phyloP scores from a whole-genome alignment of 2,797 vertebrate species.

The Chelon labrosus region DNA sequence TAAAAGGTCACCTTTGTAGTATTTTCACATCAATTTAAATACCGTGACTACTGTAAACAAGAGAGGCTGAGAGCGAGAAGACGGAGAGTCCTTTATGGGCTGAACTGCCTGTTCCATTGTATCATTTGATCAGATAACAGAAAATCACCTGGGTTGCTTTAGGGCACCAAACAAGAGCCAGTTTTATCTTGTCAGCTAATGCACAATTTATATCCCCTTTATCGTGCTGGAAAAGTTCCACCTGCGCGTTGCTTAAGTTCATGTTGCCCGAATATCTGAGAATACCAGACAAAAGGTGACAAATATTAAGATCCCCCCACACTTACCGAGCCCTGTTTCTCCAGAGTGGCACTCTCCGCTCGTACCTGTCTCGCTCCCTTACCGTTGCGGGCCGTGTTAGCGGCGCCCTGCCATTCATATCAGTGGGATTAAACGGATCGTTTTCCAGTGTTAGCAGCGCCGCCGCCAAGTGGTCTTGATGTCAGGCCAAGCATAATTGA shows the following conservation, averaged over 20 bases:
- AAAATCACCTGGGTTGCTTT: constrained; percentile 2
- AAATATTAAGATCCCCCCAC: constrained; percentile 5
- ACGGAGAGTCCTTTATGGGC: neutral
- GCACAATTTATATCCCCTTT: neutral
- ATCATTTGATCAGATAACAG: constrained; percentile 11
- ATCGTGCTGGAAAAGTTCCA: neutral
- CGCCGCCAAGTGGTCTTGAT: constrained; percentile 70
- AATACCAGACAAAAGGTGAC: neutral
- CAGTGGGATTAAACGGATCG: constrained; percentile 77
- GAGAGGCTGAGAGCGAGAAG: neutral
- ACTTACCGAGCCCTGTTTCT: constrained; percentile 50
- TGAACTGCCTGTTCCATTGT: neutral
- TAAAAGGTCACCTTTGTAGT: constrained; percentile 3
- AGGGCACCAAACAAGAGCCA: constrained; percentile 6
- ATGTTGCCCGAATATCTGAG: neutral
- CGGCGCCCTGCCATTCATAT: constrained; percentile 68
- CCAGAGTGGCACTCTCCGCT: constrained; percentile 42
- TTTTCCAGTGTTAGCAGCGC: constrained; percentile 76
- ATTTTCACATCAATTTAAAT: neutral
- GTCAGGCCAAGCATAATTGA: constrained; percentile 84
- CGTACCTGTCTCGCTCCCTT: constrained; percentile 67
- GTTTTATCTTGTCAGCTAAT: neutral
- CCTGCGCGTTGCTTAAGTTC: neutral
- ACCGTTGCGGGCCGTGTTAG: constrained; percentile 63
- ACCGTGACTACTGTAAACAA: neutral